Percentiles rank a stretch among this genome's conserved stretches.
These are phyloP conservation scores for Macrocentrus cingulum DNA, from an alignment of 1,140 invertebrate genomes.

Conservation along the genomic window DNA sequence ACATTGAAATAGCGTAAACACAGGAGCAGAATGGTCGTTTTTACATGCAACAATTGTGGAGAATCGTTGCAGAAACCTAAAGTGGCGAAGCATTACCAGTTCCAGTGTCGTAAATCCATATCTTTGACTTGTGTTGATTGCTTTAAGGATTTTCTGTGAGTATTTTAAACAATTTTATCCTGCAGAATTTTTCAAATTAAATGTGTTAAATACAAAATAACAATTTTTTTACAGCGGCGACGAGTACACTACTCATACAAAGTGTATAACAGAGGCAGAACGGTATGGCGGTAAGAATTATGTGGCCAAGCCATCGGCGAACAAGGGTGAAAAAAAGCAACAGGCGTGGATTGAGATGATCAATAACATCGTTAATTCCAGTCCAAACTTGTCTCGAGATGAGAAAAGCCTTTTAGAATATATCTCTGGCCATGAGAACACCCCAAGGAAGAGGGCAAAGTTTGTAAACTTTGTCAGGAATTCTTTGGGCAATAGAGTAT, in stretches of 20 bases:
- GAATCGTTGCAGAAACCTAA: conserved; percentile 87
- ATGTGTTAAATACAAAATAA: conserved; percentile 12
- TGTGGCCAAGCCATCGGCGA: conserved; percentile 69
- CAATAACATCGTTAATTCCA: conserved; percentile 69
- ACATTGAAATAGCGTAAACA: no score
- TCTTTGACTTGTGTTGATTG: conserved; percentile 87
- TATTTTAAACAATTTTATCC: conserved; percentile 31
- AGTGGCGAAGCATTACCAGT: conserved; percentile 87
- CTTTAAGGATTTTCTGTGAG: conserved; percentile 82
- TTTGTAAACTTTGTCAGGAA: conserved; percentile 80
- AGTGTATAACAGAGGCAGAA: conserved; percentile 89
- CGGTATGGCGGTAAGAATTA: conserved; percentile 86
- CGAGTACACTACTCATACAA: conserved; percentile 81
- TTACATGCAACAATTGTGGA: conserved; percentile 88
- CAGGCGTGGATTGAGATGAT: conserved; percentile 85
- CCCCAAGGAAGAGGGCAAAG: conserved; percentile 88
- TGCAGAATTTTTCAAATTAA: conserved; percentile 16
- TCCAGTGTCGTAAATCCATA: conserved; percentile 64
- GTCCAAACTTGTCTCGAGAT: conserved; percentile 60
- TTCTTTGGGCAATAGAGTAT: conserved; percentile 60
- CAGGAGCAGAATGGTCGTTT: conserved; percentile 78
- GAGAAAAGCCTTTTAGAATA: conserved; percentile 69
- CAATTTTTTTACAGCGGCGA: conserved; percentile 66
- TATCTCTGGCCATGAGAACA: conserved; percentile 78
- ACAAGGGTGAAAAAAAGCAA: conserved; percentile 91